These are phyloP conservation scores for Enteromius afrohamiltoni DNA, from an alignment of 2,797 vertebrate genomes.

Conservation along the genomic window DNA sequence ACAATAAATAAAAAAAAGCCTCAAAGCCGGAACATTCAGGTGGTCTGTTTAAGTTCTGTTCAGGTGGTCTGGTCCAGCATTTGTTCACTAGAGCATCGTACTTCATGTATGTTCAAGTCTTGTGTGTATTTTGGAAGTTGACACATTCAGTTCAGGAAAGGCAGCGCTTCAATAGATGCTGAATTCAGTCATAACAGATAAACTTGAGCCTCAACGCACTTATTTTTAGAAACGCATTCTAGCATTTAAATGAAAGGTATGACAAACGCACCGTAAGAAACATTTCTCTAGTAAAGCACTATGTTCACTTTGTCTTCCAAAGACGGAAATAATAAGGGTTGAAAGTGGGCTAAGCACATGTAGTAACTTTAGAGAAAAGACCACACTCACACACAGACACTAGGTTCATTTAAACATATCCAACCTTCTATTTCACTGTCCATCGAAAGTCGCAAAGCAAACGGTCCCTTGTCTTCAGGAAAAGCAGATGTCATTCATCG, in stretches of 20 bases:
- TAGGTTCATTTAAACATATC: slow-evolving; percentile 61
- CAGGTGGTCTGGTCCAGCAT: not conserved
- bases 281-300: slow-evolving; percentile 3
- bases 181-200: not conserved
- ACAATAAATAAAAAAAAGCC: not conserved
- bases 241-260: not conserved
- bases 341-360: slow-evolving; percentile 40
- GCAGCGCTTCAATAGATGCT: not conserved
- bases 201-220: not conserved
- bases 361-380: slow-evolving; percentile 37
- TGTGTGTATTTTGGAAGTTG: slow-evolving; percentile 15
- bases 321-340: slow-evolving; percentile 40
- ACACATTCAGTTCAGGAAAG: not conserved
- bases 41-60: not conserved
- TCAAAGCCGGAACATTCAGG: not conserved
- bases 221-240: not conserved
- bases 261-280: not conserved
- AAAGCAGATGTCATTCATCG: slow-evolving; percentile 78
- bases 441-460: slow-evolving; percentile 77
- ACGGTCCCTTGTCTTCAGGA: slow-evolving; percentile 76
- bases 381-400: slow-evolving; percentile 32
- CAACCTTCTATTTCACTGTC: slow-evolving; percentile 87
- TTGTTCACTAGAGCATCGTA: not conserved
- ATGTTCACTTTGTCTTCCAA: slow-evolving; percentile 39
- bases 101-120: slow-evolving; percentile 12